Evolutionary conservation across 92 coral and sea anemone genomes (phyloP).

Genomic region (Isaurus tuberculatus): DNA sequence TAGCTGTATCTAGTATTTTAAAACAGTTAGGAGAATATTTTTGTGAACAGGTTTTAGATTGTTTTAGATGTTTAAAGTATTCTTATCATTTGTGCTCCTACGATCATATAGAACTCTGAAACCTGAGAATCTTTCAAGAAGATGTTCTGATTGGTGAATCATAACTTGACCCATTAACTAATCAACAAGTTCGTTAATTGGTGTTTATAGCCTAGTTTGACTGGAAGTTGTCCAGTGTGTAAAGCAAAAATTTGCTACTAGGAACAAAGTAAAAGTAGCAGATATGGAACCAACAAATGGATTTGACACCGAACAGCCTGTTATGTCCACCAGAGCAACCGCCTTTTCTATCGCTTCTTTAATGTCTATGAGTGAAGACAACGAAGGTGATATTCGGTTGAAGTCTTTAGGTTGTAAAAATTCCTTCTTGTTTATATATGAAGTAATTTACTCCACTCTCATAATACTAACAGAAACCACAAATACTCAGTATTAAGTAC

Average conservation of each 20-base stretch:
- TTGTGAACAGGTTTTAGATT: too few species aligned
- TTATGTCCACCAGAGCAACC: slow-evolving; percentile 87
- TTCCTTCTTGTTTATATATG: not conserved
- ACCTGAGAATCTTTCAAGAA: slow-evolving; percentile 19
- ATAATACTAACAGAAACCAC: slow-evolving; percentile 8
- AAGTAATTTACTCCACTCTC: slow-evolving; percentile 14
- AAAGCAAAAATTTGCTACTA: slow-evolving; percentile 41
- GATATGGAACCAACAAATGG: slow-evolving; percentile 32
- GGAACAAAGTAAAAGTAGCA: slow-evolving; percentile 5
- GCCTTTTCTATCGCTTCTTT: slow-evolving; percentile 95
- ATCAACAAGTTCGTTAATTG: slow-evolving; percentile 80
- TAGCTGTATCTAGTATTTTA: too few species aligned
- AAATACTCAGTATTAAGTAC: slow-evolving; percentile 22
- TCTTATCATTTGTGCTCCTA: too few species aligned
- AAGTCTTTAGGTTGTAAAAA: not conserved
- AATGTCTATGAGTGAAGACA: slow-evolving; percentile 80
- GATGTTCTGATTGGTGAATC: slow-evolving; percentile 74
- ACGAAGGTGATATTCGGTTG: slow-evolving; percentile 59
- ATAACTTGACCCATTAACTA: slow-evolving; percentile 71
- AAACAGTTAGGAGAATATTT: too few species aligned
- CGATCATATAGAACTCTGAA: slow-evolving; percentile 13
- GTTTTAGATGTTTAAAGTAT: too few species aligned
- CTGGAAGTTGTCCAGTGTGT: slow-evolving; percentile 50
- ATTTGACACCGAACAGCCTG: slow-evolving; percentile 20
- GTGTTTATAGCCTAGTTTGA: slow-evolving; percentile 78